phyloP scores from a whole-genome alignment of 2,888 invertebrate species.

The Stenodema calcarata region DNA sequence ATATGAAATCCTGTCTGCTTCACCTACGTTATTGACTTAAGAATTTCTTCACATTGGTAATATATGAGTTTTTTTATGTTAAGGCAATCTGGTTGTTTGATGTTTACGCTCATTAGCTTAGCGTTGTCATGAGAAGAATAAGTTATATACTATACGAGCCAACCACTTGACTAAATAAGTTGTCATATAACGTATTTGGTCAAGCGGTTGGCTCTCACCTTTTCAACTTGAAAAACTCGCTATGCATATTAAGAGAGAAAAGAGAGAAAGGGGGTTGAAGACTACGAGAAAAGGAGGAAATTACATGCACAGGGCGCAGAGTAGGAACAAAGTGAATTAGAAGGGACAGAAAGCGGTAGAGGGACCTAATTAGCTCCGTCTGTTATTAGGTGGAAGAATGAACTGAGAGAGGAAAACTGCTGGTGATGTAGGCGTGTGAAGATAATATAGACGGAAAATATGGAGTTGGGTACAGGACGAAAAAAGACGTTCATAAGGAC shows the following conservation, averaged over 20 bases:
- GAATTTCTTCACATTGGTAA: no score
- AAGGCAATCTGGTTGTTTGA: no score
- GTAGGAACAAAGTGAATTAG: constrained; percentile 12
- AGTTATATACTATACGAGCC: no score
- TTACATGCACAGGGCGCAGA: not conserved
- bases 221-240: not conserved
- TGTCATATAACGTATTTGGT: no score
- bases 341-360: not conserved
- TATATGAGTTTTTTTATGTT: no score
- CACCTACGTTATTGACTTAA: no score
- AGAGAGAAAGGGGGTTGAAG: not conserved
- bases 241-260: not conserved
- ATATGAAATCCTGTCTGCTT: no score
- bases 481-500: not conserved
- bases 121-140: no score
- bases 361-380: constrained; percentile 9
- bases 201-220: not conserved
- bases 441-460: not conserved
- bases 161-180: no score
- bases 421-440: not conserved
- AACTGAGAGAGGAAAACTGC: not conserved
- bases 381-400: not conserved
- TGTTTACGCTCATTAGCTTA: no score
- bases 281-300: not conserved
- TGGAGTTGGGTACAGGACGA: not conserved